phyloP scores from a whole-genome alignment of 2,888 invertebrate genomes.

The Netelia melanura region DNA sequence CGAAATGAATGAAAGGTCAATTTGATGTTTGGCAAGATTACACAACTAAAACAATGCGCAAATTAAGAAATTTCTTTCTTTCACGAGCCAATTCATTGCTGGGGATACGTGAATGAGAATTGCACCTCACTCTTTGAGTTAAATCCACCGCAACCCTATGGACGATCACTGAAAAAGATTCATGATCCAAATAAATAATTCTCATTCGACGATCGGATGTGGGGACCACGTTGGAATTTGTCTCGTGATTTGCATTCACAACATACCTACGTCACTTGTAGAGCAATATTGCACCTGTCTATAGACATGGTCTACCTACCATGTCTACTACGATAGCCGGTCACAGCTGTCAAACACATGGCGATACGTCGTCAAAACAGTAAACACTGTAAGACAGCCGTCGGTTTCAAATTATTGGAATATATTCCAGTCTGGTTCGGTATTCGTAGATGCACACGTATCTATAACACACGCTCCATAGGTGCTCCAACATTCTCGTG shows the following conservation, averaged over 20 bases:
- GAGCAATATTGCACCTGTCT: no score
- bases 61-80: no score
- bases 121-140: neutral
- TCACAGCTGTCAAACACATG: constrained; percentile 8
- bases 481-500: neutral
- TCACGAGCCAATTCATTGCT: no score
- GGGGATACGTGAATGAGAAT: no score
- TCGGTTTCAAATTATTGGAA: constrained; percentile 51
- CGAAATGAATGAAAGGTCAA: neutral
- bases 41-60: neutral
- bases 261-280: no score
- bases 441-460: neutral
- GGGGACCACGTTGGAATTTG: no score
- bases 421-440: constrained; percentile 15
- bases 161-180: neutral
- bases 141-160: neutral
- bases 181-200: neutral
- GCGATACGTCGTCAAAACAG: constrained; percentile 39
- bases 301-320: neutral
- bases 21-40: neutral
- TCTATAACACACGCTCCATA: neutral
- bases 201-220: neutral
- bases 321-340: constrained; percentile 3
- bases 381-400: constrained; percentile 29
- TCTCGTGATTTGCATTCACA: no score